Evolutionary conservation across 2,113 vertebrate genomes (phyloP).

Genomic region (Nothoprocta perdicaria): DNA sequence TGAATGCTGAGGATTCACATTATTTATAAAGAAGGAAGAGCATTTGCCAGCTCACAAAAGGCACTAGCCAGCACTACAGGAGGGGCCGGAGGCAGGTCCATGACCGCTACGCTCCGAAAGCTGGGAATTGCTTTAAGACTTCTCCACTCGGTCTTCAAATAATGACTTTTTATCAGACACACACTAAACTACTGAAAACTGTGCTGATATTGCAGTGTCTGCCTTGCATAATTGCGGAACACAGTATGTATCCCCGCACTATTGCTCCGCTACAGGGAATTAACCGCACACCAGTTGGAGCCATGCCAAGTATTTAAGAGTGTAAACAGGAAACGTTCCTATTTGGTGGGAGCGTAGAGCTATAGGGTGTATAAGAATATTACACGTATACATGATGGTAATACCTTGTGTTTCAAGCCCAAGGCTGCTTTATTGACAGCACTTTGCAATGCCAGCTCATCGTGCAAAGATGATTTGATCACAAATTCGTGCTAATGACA

Average conservation of each 20-base stretch:
- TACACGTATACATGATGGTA: not conserved
- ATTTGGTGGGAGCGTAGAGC: not conserved
- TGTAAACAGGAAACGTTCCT: not conserved
- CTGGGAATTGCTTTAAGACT: not conserved
- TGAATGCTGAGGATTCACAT: not conserved
- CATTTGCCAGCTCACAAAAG: not conserved
- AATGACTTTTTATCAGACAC: not conserved
- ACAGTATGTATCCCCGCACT: no score
- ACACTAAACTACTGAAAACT: rapidly evolving
- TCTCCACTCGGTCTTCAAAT: not conserved
- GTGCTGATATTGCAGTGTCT: not conserved
- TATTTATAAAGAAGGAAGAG: not conserved
- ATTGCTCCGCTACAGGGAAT: not conserved
- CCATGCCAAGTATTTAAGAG: rapidly evolving
- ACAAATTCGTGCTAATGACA: not conserved
- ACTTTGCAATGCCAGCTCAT: no score
- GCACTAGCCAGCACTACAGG: rapidly evolving
- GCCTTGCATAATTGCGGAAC: not conserved
- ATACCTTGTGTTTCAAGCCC: not conserved
- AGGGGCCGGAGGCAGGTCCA: no score
- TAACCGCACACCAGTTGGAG: not conserved
- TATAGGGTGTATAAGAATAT: rapidly evolving
- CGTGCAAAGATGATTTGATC: not conserved
- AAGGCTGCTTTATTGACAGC: not conserved
- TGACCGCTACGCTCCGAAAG: not conserved